Percentiles rank a stretch among this genome's conserved stretches.
Evolutionary conservation across 1,140 invertebrate species (phyloP).

Genomic region (Cydia strobilella): DNA sequence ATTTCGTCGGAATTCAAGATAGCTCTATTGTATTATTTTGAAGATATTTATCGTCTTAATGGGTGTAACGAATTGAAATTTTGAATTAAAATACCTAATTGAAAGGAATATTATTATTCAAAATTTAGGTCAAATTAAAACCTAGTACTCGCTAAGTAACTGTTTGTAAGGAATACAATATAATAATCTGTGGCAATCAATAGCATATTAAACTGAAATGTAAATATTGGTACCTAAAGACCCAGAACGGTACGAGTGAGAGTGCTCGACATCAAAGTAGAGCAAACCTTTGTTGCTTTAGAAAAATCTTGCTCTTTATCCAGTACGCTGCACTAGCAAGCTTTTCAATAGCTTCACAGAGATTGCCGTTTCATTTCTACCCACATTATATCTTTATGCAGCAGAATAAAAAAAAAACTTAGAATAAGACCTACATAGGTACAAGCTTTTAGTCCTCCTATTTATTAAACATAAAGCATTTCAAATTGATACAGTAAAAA

Average conservation of each 20-base stretch:
- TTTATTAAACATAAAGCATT: not conserved
- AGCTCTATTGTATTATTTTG: too few species aligned
- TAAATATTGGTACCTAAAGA: not conserved
- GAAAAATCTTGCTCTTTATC: slow-evolving; percentile 30
- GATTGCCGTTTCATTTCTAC: not conserved
- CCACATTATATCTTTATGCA: not conserved
- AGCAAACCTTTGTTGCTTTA: slow-evolving; percentile 20
- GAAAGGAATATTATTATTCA: too few species aligned
- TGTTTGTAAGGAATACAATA: too few species aligned
- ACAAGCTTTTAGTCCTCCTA: too few species aligned
- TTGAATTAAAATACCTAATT: too few species aligned
- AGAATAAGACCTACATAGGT: not conserved
- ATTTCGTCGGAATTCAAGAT: too few species aligned
- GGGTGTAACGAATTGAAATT: too few species aligned
- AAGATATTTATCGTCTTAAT: too few species aligned
- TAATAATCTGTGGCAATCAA: too few species aligned
- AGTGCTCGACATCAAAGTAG: slow-evolving; percentile 27
- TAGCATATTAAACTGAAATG: not conserved
- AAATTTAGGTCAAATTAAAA: too few species aligned
- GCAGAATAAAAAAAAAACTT: not conserved
- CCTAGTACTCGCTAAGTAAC: too few species aligned
- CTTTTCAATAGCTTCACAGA: slow-evolving; percentile 19
- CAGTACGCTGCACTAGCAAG: slow-evolving; percentile 6
- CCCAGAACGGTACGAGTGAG: not conserved
- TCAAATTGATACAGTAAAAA: too few species aligned